A percentile compares a stretch with the other conserved stretches of the same genome.
Conservation (phyloP, 2,888 invertebrate species). For the Nasonovia ribisnigri region DNA sequence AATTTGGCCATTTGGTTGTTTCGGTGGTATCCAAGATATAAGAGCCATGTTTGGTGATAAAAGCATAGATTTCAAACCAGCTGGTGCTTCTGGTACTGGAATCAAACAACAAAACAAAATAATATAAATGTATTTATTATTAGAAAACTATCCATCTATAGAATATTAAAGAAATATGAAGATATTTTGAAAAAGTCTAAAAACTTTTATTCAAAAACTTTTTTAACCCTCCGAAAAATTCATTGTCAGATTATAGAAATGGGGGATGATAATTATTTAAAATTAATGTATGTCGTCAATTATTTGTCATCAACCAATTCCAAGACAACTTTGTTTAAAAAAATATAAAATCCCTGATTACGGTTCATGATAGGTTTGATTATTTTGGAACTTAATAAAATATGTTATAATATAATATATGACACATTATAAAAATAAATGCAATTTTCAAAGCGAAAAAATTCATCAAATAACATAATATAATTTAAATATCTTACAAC, state of each 20-base stretch:
- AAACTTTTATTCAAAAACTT: background rate
- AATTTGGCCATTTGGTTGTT: constrained; percentile 76
- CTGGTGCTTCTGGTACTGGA: constrained; percentile 75
- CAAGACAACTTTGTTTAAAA: background rate
- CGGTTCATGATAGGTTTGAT: background rate
- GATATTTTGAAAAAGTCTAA: background rate
- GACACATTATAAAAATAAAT: background rate
- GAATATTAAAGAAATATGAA: too few species aligned
- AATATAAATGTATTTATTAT: background rate
- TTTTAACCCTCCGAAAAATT: background rate
- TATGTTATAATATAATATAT: background rate
- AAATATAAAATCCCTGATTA: background rate
- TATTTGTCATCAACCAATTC: background rate
- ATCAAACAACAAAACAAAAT: constrained; percentile 5
- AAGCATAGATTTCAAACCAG: constrained; percentile 76
- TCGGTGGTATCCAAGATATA: constrained; percentile 78
- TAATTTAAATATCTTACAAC: constrained; percentile 28
- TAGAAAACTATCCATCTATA: background rate
- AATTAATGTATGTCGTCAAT: background rate
- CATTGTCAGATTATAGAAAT: background rate
- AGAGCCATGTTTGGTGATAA: constrained; percentile 75
- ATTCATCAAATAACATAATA: background rate
- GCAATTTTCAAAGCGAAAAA: background rate
- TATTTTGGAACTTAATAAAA: background rate
- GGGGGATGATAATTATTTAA: background rate